phyloP scores from a whole-genome alignment of 2,113 vertebrate species.

The Mirza zaza region DNA sequence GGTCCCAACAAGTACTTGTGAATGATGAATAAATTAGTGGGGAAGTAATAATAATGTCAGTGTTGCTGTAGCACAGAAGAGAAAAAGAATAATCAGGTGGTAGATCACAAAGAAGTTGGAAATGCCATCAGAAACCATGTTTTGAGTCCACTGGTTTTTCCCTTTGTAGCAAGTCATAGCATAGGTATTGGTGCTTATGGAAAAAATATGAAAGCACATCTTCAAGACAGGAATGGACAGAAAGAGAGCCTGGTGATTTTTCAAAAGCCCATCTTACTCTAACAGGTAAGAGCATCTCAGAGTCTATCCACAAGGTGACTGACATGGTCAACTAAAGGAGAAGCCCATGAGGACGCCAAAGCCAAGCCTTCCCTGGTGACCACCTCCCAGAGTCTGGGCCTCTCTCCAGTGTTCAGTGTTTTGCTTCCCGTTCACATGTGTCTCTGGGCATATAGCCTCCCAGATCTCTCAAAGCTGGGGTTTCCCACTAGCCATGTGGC shows the following conservation, averaged over 20 bases:
- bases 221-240: neutral
- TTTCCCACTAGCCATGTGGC: neutral
- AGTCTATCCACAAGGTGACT: too few species aligned
- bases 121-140: neutral
- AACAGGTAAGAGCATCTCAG: neutral
- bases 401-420: neutral
- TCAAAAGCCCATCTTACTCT: neutral
- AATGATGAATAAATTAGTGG: neutral
- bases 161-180: neutral
- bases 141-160: neutral
- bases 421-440: too few species aligned
- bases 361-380: neutral
- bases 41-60: neutral
- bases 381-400: neutral
- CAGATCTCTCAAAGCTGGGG: neutral
- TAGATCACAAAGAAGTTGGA: neutral
- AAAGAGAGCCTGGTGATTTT: neutral
- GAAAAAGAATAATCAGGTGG: neutral
- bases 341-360: neutral
- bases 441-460: neutral
- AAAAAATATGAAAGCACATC: neutral
- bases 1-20: neutral
- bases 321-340: neutral
- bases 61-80: neutral
- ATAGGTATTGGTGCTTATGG: neutral